Evolutionary conservation across 2,113 vertebrate genomes (phyloP).

Genomic region (Lasiurus cinereus): DNA sequence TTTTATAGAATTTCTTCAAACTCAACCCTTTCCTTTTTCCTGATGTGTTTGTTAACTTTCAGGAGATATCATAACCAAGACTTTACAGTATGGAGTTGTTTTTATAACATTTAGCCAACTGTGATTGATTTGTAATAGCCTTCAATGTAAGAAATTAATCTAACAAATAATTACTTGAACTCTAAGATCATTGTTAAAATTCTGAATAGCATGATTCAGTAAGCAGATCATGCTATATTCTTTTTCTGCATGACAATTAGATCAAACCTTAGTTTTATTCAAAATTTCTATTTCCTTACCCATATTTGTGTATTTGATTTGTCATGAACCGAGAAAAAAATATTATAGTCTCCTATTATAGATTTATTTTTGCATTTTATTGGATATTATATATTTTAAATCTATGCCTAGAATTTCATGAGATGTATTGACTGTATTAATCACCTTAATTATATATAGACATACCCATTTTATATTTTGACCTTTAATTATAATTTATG

Average conservation of each 20-base stretch:
- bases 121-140: slow-evolving; percentile 7
- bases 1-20: slow-evolving; percentile 47
- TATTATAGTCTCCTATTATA: background rate
- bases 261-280: slow-evolving; percentile 3
- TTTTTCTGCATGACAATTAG: slow-evolving; percentile 18
- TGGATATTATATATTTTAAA: slow-evolving; percentile 62
- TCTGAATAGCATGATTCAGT: slow-evolving; percentile 14
- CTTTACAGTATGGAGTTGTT: slow-evolving; percentile 4
- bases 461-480: background rate
- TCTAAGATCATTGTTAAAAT: slow-evolving; percentile 50
- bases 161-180: slow-evolving; percentile 42
- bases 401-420: background rate
- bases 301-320: slow-evolving; percentile 35
- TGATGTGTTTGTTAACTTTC: slow-evolving; percentile 31
- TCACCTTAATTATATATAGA: background rate
- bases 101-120: slow-evolving; percentile 28
- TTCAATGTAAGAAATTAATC: slow-evolving; percentile 42
- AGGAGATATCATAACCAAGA: background rate
- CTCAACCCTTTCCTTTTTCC: background rate
- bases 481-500: slow-evolving; percentile 47
- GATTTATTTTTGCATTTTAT: slow-evolving; percentile 41
- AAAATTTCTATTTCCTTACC: background rate
- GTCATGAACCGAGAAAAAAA: background rate
- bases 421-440: background rate
- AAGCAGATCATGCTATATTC: slow-evolving; percentile 23